A percentile compares a stretch with the other conserved stretches of the same genome.
phyloP scores from a whole-genome alignment of 2,888 invertebrate genomes.

The Pristionchus japonicus region DNA sequence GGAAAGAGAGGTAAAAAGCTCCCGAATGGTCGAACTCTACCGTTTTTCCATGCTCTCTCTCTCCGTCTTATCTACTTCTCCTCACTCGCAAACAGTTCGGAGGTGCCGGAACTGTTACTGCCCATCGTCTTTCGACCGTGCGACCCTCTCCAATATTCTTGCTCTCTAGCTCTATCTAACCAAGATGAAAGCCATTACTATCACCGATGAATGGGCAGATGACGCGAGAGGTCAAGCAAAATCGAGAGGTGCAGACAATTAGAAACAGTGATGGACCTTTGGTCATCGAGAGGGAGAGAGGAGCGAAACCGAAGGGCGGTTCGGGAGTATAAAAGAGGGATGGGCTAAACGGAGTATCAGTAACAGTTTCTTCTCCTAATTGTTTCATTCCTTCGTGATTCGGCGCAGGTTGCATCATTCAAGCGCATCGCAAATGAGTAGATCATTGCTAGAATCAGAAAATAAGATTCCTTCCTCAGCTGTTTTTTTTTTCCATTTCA shows the following conservation, averaged over 20 bases:
- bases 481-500: no score
- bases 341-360: background rate
- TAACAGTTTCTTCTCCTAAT: background rate
- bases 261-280: background rate
- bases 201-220: background rate
- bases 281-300: background rate
- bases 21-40: no score
- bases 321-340: background rate
- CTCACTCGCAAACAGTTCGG: slow-evolving; percentile 32
- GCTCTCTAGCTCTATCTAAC: background rate
- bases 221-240: background rate
- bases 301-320: background rate
- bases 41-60: no score
- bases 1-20: slow-evolving; percentile 12
- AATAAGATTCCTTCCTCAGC: no score
- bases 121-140: background rate
- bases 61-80: no score
- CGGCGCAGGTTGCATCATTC: background rate
- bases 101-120: slow-evolving; percentile 36
- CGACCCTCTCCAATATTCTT: background rate
- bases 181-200: background rate
- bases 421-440: no score
- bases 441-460: no score
- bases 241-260: background rate
- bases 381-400: background rate